Evolutionary conservation across 2,797 vertebrate species (phyloP), one percentile per base, ranked within the genome.

Genomic region (Liasis olivaceus): DNA sequence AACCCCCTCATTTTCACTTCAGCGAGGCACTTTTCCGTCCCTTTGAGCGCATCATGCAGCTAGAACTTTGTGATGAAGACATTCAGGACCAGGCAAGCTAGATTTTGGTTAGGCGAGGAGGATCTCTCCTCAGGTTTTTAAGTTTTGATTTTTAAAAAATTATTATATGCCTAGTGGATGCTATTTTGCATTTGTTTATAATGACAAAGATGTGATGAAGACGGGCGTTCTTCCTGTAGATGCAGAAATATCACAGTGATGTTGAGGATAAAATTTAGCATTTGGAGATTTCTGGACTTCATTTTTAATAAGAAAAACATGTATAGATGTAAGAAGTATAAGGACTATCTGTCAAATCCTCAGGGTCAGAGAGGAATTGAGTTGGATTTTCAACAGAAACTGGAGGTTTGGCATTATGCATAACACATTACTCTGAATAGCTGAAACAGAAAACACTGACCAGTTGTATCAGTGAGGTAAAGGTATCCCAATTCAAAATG

Each of bases 1-100:
- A 99, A 96, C 98, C 98, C 0, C 98, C 99, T 0, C 98, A 99
- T 96, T 99, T 99, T 92, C 99, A 99, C 97, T 99, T 99, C 59
- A 99, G 99, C 0, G 99, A 99, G 97, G 98, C 99, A 0, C 98
- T 99, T 62, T 99, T 99, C 98, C 98, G 99, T 13, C 99, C 99
- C 14, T 99, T 99, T 3, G 99, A 99, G 95, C 99, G 98, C 87
- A 99, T 99, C 95, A 99, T 99, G 99, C 99, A 99, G 97, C 98
- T 99, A 94, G 99, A 99, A 96, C 97, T 99, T 11, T 99, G 99
- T 26, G 99, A 99, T 20, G 99, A 99, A 92, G 99, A 99, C 0
- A 99, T 99, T 0, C 99, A 99, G 96, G 99, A 99, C 96, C 99
- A 99, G 99, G 99, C 98, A 89, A 96, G 97, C 94, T 85, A 54